Percentiles rank a stretch among this genome's conserved stretches.
Conservation (phyloP, 2,888 invertebrate species). For the Neria commutata region DNA sequence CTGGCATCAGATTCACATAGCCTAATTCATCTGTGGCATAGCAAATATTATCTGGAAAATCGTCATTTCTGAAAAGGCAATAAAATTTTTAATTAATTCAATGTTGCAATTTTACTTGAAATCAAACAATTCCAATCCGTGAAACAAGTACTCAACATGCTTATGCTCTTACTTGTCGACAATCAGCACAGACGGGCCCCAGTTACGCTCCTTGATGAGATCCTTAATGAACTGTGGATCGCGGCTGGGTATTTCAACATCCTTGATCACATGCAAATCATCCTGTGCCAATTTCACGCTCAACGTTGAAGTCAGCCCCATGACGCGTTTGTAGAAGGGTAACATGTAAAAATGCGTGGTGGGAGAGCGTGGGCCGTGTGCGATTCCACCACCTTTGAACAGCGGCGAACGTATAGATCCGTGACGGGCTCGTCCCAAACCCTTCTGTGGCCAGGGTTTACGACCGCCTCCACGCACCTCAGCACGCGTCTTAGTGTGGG, state of each 20-base stretch:
- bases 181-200: constrained; percentile 96
- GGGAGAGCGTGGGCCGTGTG: constrained; percentile 91
- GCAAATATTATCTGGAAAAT: constrained; percentile 87
- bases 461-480: constrained; percentile 88
- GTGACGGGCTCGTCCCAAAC: constrained; percentile 86
- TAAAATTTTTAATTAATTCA: no score
- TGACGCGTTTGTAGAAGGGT: constrained; percentile 75
- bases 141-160: background rate
- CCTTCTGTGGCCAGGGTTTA: constrained; percentile 98
- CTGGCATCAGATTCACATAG: constrained; percentile 93
- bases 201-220: constrained; percentile 81
- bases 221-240: constrained; percentile 80
- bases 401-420: constrained; percentile 91
- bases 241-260: constrained; percentile 83
- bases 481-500: constrained; percentile 76
- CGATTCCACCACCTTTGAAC: constrained; percentile 81
- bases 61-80: constrained; percentile 72
- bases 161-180: constrained; percentile 79
- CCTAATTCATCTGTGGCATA: constrained; percentile 78
- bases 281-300: constrained; percentile 95
- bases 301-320: constrained; percentile 81
- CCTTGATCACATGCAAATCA: constrained; percentile 88
- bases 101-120: no score
- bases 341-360: constrained; percentile 93
- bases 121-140: constrained; percentile 7